These are phyloP conservation scores for Trisateles emortualis DNA, from an alignment of 2,888 invertebrate species.

Conservation along the genomic window DNA sequence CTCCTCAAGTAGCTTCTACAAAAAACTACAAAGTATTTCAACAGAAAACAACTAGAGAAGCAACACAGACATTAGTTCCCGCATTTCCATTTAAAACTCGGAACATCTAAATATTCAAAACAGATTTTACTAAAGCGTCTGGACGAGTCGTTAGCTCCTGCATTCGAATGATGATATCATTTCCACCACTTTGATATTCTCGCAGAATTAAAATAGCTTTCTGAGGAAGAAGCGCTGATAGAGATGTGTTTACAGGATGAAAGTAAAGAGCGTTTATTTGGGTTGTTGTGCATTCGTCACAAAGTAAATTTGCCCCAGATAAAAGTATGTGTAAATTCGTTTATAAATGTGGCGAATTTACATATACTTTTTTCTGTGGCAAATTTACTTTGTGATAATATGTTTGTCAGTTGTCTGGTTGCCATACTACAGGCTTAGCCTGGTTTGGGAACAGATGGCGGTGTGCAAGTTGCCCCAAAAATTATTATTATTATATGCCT, in stretches of 20 bases:
- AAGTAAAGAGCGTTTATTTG: not conserved
- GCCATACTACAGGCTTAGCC: too few relatives aligned
- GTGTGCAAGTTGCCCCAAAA: too few relatives aligned
- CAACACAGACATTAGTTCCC: not conserved
- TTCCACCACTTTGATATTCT: constrained; percentile 55
- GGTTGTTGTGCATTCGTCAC: too few relatives aligned
- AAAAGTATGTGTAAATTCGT: too few relatives aligned
- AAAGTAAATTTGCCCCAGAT: too few relatives aligned
- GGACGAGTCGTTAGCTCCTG: constrained; percentile 16
- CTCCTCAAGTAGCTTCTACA: not conserved
- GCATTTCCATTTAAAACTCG: constrained; percentile 5
- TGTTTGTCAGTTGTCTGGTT: too few relatives aligned
- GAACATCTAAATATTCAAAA: constrained; percentile 12
- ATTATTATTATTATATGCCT: too few relatives aligned
- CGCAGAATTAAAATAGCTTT: constrained; percentile 47
- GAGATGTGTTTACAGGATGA: not conserved
- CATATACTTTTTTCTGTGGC: too few relatives aligned
- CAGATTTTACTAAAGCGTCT: constrained; percentile 21
- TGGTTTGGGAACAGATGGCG: too few relatives aligned
- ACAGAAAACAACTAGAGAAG: not conserved
- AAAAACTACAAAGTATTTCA: not conserved
- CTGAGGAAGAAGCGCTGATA: constrained; percentile 29
- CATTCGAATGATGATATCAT: constrained; percentile 51
- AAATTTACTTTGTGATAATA: too few relatives aligned
- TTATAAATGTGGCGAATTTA: too few relatives aligned